Evolutionary conservation across 2,797 vertebrate species (phyloP).

Genomic region (Strix occidentalis): DNA sequence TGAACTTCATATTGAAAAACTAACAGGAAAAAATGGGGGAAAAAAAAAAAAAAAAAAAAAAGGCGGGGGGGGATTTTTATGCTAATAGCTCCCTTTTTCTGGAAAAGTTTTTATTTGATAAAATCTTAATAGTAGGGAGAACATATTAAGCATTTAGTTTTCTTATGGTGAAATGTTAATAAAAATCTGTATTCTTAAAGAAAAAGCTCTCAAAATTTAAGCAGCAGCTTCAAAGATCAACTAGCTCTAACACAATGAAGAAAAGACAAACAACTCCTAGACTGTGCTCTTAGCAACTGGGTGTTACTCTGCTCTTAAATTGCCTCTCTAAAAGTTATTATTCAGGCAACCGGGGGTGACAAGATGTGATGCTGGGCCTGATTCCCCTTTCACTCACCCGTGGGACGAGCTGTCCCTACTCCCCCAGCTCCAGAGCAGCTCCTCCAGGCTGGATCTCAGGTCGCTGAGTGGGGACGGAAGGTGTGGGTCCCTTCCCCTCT

Average conservation of each 20-base stretch:
- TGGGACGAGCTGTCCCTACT: background rate
- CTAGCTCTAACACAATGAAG: background rate
- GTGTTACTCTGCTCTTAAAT: background rate
- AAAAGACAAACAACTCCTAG: background rate
- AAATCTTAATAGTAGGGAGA: background rate
- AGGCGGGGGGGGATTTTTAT: background rate
- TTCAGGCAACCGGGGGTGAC: background rate
- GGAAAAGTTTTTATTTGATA: background rate
- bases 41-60: background rate
- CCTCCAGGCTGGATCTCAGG: background rate
- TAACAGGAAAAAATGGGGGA: rapidly evolving
- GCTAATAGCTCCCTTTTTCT: background rate
- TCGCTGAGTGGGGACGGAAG: rapidly evolving
- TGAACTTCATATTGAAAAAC: background rate
- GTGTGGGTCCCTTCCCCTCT: background rate
- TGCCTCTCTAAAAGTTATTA: background rate
- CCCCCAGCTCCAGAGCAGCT: rapidly evolving
- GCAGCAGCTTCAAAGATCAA: background rate
- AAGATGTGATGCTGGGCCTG: background rate
- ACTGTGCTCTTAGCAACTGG: background rate
- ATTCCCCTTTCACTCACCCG: background rate
- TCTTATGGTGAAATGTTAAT: background rate
- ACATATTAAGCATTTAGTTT: background rate
- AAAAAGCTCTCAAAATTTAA: background rate
- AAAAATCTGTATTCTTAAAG: background rate